Percentiles rank a stretch among this genome's conserved stretches.
These are phyloP conservation scores for Xenentodon cancila DNA, from an alignment of 2,797 vertebrate genomes.

Conservation along the genomic window DNA sequence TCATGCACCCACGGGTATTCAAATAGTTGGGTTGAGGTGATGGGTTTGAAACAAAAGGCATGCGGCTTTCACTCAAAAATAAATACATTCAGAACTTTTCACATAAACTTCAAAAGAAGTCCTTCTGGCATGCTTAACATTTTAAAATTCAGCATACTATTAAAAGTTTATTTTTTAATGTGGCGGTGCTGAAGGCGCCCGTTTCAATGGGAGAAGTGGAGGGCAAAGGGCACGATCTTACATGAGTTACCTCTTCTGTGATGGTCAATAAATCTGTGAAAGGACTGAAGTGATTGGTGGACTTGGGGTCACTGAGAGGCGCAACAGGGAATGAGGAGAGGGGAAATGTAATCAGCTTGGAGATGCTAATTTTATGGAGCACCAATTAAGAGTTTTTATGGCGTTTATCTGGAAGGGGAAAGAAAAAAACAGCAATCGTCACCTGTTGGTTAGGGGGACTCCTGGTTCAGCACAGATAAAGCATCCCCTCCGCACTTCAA, in stretches of 20 bases:
- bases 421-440: conserved; percentile 64
- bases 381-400: conserved; percentile 86
- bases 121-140: neutral
- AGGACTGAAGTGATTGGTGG: conserved; percentile 75
- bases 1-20: conserved; percentile 11
- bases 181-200: conserved; percentile 53
- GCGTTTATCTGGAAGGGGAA: conserved; percentile 73
- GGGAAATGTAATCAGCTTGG: conserved; percentile 84
- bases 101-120: conserved; percentile 18
- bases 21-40: conserved; percentile 14
- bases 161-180: conserved; percentile 42
- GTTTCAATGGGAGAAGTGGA: conserved; percentile 58
- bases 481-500: conserved; percentile 14
- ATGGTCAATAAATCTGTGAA: conserved; percentile 80
- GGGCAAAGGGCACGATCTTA: conserved; percentile 77
- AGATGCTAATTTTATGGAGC: conserved; percentile 87
- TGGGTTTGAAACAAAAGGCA: conserved; percentile 17
- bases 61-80: conserved; percentile 33
- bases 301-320: conserved; percentile 67
- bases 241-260: conserved; percentile 77
- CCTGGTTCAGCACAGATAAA: conserved; percentile 24
- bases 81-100: conserved; percentile 8
- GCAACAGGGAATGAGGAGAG: conserved; percentile 72
- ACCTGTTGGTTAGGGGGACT: conserved; percentile 47
- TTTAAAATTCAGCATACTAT: conserved; percentile 43